phyloP scores from a whole-genome alignment of 1,140 invertebrate species.

The Caenorhabditis brenneri region DNA sequence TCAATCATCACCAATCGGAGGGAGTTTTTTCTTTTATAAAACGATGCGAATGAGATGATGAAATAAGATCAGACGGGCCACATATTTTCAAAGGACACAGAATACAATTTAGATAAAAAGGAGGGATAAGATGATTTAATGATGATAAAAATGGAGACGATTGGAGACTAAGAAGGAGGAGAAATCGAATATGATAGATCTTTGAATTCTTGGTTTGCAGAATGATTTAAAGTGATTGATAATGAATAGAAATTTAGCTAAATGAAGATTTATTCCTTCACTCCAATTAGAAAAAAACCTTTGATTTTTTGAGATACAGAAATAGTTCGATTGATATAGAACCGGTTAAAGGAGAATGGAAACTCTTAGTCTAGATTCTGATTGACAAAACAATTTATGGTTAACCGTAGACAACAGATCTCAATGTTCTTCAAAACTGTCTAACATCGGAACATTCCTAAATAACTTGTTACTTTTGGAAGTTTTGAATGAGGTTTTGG shows the following conservation, averaged over 20 bases:
- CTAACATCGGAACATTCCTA: too few relatives aligned
- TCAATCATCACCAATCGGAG: neutral
- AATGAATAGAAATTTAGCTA: neutral
- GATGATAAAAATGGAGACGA: neutral
- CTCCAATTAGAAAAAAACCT: neutral
- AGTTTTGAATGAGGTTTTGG: too few relatives aligned
- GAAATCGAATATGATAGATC: neutral
- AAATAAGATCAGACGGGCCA: conserved; percentile 33
- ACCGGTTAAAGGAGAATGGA: too few relatives aligned
- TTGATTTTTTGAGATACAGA: too few relatives aligned
- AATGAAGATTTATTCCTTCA: neutral
- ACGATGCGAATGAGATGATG: neutral
- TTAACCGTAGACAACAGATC: too few relatives aligned
- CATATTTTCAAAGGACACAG: conserved; percentile 9
- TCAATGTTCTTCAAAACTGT: too few relatives aligned
- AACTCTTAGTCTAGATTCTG: too few relatives aligned
- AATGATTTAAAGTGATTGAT: neutral
- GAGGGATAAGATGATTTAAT: neutral
- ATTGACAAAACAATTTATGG: too few relatives aligned
- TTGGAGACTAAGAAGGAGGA: neutral
- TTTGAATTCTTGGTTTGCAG: conserved; percentile 1
- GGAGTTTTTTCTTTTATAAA: neutral
- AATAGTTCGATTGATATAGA: too few relatives aligned
- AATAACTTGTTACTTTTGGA: too few relatives aligned
- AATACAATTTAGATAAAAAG: neutral